Evolutionary conservation across 2,888 invertebrate genomes (phyloP).

Genomic region (Drosophila trichaetosa): DNA sequence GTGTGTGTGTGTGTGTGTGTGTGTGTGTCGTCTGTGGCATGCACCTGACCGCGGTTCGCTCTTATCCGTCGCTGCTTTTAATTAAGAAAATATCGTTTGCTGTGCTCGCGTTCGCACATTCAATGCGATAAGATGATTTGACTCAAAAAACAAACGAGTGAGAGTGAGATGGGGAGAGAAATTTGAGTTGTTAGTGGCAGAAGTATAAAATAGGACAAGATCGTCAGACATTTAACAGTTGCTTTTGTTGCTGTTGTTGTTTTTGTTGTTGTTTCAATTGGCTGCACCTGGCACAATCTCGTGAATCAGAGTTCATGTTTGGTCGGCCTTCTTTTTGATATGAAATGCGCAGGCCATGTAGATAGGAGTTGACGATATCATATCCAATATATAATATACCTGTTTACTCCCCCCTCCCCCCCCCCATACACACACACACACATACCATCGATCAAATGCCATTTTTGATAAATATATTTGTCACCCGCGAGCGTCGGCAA

Average conservation of each 20-base stretch:
- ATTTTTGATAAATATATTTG: conserved; percentile 81
- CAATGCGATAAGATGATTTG: conserved; percentile 63
- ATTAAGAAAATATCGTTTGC: conserved; percentile 75
- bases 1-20: neutral
- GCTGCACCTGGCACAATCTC: conserved; percentile 51
- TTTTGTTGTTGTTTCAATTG: conserved; percentile 25
- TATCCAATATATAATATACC: conserved; percentile 47
- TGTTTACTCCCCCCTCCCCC: conserved; percentile 38
- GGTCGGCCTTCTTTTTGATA: conserved; percentile 55
- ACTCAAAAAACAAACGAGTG: neutral
- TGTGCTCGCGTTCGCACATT: conserved; percentile 51
- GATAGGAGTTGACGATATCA: conserved; percentile 46
- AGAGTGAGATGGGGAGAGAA: neutral
- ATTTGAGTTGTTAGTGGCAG: conserved; percentile 19
- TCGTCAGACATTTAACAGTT: conserved; percentile 35
- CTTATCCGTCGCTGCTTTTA: conserved; percentile 71
- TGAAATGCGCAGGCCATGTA: conserved; percentile 59
- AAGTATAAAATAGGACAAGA: conserved; percentile 24
- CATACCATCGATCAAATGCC: conserved; percentile 40
- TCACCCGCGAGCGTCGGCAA: conserved; percentile 57
- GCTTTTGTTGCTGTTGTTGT: neutral
- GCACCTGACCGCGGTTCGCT: conserved; percentile 57
- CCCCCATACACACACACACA: neutral
- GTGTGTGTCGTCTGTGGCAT: conserved; percentile 22
- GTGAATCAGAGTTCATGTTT: conserved; percentile 54